phyloP scores from a whole-genome alignment of 2,797 vertebrate species.

The Pantherophis alleghaniensis region DNA sequence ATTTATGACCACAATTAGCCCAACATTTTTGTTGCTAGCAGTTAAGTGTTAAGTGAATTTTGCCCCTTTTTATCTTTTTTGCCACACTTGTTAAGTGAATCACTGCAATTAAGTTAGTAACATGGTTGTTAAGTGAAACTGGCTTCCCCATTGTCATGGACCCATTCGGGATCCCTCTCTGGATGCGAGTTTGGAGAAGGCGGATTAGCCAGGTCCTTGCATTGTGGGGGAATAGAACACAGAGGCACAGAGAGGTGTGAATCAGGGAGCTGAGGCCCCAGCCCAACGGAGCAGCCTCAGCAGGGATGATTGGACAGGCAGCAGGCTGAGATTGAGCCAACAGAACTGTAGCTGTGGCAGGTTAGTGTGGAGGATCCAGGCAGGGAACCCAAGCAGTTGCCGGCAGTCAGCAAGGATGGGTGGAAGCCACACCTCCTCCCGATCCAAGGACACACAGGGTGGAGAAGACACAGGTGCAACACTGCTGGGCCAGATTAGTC shows the following conservation, averaged over 20 bases:
- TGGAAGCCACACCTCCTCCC: neutral
- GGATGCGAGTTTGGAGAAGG: neutral
- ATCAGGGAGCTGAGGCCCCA: neutral
- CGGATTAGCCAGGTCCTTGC: neutral
- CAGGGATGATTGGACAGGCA: accelerated
- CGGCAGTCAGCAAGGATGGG: neutral
- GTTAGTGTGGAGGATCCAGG: too few relatives aligned
- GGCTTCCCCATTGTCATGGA: neutral
- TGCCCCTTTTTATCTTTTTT: neutral
- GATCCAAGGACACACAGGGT: neutral
- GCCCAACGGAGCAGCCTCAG: neutral
- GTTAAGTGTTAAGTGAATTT: neutral
- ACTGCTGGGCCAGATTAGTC: neutral
- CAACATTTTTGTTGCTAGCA: neutral
- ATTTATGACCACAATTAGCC: neutral
- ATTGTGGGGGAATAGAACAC: neutral
- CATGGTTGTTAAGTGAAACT: neutral
- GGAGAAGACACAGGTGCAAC: neutral
- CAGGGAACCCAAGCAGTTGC: neutral
- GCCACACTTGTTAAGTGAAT: neutral
- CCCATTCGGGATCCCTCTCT: neutral
- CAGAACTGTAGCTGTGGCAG: too few relatives aligned
- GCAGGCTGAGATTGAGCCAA: neutral
- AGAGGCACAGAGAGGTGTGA: neutral
- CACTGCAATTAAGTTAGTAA: neutral